Evolutionary conservation across 2,797 vertebrate genomes (phyloP), one percentile per base, ranked within the genome.

Genomic region (Cryptoblepharus egeriae): DNA sequence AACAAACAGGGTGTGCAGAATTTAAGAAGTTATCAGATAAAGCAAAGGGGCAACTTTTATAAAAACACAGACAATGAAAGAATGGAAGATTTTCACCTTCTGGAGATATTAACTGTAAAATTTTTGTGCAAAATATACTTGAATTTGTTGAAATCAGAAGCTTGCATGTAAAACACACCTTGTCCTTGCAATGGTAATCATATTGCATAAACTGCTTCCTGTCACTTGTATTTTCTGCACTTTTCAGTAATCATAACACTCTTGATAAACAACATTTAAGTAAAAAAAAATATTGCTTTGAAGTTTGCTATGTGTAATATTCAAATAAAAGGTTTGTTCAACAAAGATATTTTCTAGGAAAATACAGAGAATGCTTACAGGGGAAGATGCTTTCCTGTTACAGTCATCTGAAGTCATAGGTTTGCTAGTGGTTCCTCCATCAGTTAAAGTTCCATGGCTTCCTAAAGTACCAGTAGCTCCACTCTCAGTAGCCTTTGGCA

Each of bases 401-500:
- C 60, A 82, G 4, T 93, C 90, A 72, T 61, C 75, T 5, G 88
- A 68, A 0, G 80, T 8, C 63, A 92, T 77, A 20, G 90, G 87
- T 60, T 80, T 89, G 87, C 81, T 85, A 52, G 84, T 0, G 58
- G 81, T 64, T 76, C 88, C 4, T 57, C 90, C 89, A 75, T 93
- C 88, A 11, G 15, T 57, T 83, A 93, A 32, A 75, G 84, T 70
- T 90, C 96, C 91, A 81, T 83, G 81, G 30, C 61, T 69, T 18
- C 65, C 65, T 28, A 83, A 86, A 0, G 91, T 78, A 0, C 30
- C 77, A 1, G 90, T 69, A 69, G 89, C 86, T 0, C 81, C 84
- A 0, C 92, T 93, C n/a, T 97, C 97, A 0, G 91, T 80, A 0
- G 95, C 93, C 81, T 97, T 97, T 1, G 97, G 96, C 1, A 95